These are phyloP conservation scores for Artibeus lituratus DNA, from an alignment of 2,797 vertebrate genomes.

Conservation along the genomic window DNA sequence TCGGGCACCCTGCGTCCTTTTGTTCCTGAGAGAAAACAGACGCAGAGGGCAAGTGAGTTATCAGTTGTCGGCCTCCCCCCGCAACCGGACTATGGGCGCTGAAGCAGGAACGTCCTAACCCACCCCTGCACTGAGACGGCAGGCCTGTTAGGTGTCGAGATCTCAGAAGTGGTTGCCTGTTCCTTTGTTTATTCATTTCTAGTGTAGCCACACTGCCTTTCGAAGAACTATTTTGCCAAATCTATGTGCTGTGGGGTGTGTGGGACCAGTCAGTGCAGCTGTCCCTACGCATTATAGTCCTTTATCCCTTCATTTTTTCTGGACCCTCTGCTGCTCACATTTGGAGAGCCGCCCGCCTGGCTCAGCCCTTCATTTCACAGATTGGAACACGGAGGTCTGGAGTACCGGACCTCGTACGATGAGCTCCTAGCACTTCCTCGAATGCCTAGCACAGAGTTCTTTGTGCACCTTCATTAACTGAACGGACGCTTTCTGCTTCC, in stretches of 20 bases:
- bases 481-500: background rate
- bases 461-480: background rate
- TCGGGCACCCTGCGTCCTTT: background rate
- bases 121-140: background rate
- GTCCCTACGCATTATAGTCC: rapidly evolving
- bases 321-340: rapidly evolving
- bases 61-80: background rate
- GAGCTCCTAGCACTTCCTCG: background rate
- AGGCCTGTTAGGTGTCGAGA: background rate
- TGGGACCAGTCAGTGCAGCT: rapidly evolving
- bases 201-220: background rate
- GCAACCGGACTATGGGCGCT: background rate
- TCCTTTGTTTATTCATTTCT: background rate
- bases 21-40: background rate
- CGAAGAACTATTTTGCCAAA: background rate
- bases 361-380: background rate
- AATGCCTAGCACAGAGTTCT: background rate
- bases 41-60: slow-evolving; percentile 3
- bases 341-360: background rate
- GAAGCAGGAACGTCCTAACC: slow-evolving; percentile 24
- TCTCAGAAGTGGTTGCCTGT: background rate
- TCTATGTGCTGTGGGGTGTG: background rate
- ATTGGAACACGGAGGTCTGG: background rate
- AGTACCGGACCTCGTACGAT: rapidly evolving
- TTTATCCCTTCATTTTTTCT: background rate